Percentiles rank a stretch among this genome's conserved stretches.
Conservation (phyloP, 2,797 vertebrate genomes). For the Cyprinodon diabolis region DNA sequence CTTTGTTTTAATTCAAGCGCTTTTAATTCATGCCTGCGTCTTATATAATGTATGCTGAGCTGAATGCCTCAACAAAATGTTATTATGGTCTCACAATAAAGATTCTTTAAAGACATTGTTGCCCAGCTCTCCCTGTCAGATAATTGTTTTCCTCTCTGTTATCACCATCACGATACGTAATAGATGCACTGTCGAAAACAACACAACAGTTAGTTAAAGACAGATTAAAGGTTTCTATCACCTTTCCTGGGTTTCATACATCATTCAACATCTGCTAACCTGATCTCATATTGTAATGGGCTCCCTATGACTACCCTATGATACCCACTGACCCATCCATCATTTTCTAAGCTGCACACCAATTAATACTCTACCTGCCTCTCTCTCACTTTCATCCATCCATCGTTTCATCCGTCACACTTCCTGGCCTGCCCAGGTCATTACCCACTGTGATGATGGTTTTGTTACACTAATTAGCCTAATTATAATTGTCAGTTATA, state of each 20-base stretch:
- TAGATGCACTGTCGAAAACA: constrained; percentile 2
- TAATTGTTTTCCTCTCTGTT: background rate
- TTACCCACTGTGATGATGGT: constrained; percentile 74
- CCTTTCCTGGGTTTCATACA: constrained; percentile 11
- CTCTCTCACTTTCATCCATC: constrained; percentile 41
- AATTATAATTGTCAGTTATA: constrained; percentile 79
- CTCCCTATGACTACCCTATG: constrained; percentile 20
- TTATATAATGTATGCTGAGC: too few species aligned
- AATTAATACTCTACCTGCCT: constrained; percentile 58
- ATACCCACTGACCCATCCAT: constrained; percentile 48
- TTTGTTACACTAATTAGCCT: constrained; percentile 80
- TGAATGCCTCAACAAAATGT: too few species aligned
- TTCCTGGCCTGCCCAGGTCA: constrained; percentile 72
- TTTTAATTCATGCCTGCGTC: too few species aligned
- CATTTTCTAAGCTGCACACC: constrained; percentile 53
- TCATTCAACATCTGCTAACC: constrained; percentile 11
- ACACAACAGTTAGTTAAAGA: constrained; percentile 19
- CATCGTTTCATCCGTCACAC: constrained; percentile 63
- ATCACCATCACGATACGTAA: background rate
- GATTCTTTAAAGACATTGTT: too few species aligned
- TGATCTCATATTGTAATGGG: constrained; percentile 27
- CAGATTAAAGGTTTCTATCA: constrained; percentile 34
- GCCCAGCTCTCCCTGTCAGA: background rate
- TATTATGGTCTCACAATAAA: too few species aligned
- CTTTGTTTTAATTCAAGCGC: too few species aligned